A percentile compares a stretch with the other conserved stretches of the same genome.
Evolutionary conservation across 1,140 invertebrate species (phyloP).

Genomic region (Eulimnadia texana): DNA sequence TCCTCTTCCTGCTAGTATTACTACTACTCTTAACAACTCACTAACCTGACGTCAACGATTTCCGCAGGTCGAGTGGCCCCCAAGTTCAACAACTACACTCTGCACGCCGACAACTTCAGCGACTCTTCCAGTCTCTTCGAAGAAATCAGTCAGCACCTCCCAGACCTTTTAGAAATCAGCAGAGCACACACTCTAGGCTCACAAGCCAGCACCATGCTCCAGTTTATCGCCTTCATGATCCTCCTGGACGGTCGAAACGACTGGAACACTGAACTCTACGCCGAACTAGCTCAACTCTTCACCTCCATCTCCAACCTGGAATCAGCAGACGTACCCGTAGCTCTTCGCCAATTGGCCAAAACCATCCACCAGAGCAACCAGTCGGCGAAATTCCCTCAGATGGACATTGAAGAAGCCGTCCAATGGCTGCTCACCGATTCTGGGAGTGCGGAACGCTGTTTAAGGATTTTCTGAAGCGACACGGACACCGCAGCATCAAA

Average conservation of each 20-base stretch:
- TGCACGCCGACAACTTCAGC: not conserved
- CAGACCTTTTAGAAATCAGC: slow-evolving; percentile 8
- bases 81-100: not conserved
- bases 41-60: not conserved
- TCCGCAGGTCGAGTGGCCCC: not conserved
- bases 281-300: slow-evolving; percentile 46
- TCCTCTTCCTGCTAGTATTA: no score
- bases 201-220: slow-evolving; percentile 4
- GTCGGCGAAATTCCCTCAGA: slow-evolving; percentile 36
- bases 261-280: slow-evolving; percentile 39
- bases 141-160: slow-evolving; percentile 4
- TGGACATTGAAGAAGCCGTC: slow-evolving; percentile 35
- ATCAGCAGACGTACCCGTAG: slow-evolving; percentile 46
- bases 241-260: slow-evolving; percentile 25
- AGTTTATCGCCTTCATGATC: slow-evolving; percentile 15
- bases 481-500: slow-evolving; percentile 55
- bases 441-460: slow-evolving; percentile 36
- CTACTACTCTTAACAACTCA: no score
- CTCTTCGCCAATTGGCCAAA: slow-evolving; percentile 37
- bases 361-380: slow-evolving; percentile 34
- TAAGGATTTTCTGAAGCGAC: slow-evolving; percentile 44
- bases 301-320: slow-evolving; percentile 45
- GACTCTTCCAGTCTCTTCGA: not conserved
- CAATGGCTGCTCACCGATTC: slow-evolving; percentile 41
- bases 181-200: slow-evolving; percentile 5